These are phyloP conservation scores for Cheilosia impressa DNA, from an alignment of 2,888 invertebrate species.

Conservation along the genomic window DNA sequence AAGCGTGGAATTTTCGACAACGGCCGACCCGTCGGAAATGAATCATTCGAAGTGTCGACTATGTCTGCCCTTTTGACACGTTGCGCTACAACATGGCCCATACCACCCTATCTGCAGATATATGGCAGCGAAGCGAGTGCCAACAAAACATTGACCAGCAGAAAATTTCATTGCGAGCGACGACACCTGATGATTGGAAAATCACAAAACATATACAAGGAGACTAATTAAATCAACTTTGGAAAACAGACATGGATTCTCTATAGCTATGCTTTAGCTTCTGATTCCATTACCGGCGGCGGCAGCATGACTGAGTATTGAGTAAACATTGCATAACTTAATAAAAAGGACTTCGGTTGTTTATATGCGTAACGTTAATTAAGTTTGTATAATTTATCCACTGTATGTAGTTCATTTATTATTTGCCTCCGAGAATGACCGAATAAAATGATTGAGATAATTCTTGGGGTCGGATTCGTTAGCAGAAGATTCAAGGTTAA, in stretches of 20 bases:
- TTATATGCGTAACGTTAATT: constrained; percentile 34
- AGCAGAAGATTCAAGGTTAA: neutral
- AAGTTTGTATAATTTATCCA: constrained; percentile 21
- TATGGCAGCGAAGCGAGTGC: too few relatives aligned
- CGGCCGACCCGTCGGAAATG: constrained; percentile 49
- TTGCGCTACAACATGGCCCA: constrained; percentile 13
- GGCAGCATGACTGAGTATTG: constrained; percentile 11
- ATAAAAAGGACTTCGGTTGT: constrained; percentile 42
- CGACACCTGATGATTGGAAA: constrained; percentile 67
- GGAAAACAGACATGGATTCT: constrained; percentile 22
- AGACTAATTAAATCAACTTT: constrained; percentile 58
- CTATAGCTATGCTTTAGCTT: neutral
- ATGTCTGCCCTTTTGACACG: constrained; percentile 54
- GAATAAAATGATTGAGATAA: constrained; percentile 18
- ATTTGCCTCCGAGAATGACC: constrained; percentile 23
- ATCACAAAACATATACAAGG: constrained; percentile 36
- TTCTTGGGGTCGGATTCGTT: neutral
- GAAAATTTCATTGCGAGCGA: constrained; percentile 25
- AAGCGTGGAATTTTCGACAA: constrained; percentile 60
- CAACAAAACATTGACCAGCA: constrained; percentile 21
- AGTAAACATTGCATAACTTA: constrained; percentile 33
- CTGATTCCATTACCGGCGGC: constrained; percentile 11
- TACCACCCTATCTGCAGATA: too few relatives aligned
- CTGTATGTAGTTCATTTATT: constrained; percentile 12
- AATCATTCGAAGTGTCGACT: constrained; percentile 60